Base-by-base conservation (phyloP, 2,888 invertebrate species). In the Lochmaea capreae region DNA sequence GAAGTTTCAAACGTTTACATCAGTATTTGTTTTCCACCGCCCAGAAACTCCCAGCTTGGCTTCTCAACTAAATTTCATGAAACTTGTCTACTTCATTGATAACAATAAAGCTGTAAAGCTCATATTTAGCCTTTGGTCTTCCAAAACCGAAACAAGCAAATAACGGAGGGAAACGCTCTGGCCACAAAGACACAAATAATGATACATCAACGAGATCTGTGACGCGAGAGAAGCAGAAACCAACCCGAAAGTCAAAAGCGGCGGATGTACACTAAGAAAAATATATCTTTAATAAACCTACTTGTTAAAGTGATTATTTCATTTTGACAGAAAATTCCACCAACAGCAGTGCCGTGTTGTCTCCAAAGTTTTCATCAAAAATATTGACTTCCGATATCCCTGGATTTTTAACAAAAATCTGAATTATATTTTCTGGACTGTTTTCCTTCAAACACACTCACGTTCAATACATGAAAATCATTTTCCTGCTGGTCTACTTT, bases 41-140 rank as follows among this genome's bases (percentile, higher is more conserved):
- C 54, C 16, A 54, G 54, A 54, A 54, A 10, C 18, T 18, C 18
- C 10, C 54, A 16, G 18, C 3, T 16, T 54, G 54, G 16, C 6
- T 54, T 54, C 54, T 16, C 54, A 18, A 16, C 54, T 54, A 54
- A 54, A 54, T 16, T 54, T 16, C 18, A 54, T 16, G 18, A 54
- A 54, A 16, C 16, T 18, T 54, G 54, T 54, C 18, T 18, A 54
- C 9, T 16, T 18, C 6, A 49, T 49, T 49, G 18, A 54, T 16
- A 54, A 52, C 52, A 52, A 52, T 52, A 52, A 52, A 52, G 52
- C 52, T 46, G 46, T 46, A 46, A 46, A 46, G 14, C 46, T 52
- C 14, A 46, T 46, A 46, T 46, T 46, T 46, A 46, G 46, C 46
- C 46, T 14, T 46, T 46, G 46, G 52, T n/a, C 14, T 52, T 52